A percentile compares a stretch with the other conserved stretches of the same genome.
Conservation (phyloP, 1,140 invertebrate species). For the Sweltsa coloradensis region DNA sequence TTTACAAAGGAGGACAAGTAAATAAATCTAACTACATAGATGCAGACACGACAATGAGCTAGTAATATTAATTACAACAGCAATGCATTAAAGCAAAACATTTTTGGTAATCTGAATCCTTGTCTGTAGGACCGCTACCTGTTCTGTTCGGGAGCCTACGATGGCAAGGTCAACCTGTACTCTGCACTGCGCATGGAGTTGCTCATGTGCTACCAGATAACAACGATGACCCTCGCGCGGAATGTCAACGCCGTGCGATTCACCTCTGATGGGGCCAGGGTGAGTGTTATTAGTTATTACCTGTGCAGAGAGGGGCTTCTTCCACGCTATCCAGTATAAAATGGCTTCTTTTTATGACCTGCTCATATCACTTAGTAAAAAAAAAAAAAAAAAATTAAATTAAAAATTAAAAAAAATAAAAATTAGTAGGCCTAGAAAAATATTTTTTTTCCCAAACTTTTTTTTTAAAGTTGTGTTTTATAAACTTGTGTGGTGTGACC, state of each 20-base stretch:
- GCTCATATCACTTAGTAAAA: too few species aligned
- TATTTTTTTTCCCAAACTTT: too few species aligned
- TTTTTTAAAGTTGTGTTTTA: not conserved
- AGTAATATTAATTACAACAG: not conserved
- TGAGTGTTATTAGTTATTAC: slow-evolving; percentile 23
- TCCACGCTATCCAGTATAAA: too few species aligned
- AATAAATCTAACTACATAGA: not conserved
- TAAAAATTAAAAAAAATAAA: too few species aligned
- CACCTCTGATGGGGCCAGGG: slow-evolving; percentile 34
- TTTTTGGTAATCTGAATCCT: slow-evolving; percentile 11
- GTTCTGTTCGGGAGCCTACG: slow-evolving; percentile 37
- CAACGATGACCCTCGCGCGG: slow-evolving; percentile 29
- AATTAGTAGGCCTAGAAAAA: not conserved
- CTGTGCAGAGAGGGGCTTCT: too few species aligned
- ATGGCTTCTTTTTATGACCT: too few species aligned
- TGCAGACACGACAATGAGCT: too few species aligned
- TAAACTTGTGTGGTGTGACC: not conserved
- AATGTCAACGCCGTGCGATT: slow-evolving; percentile 37
- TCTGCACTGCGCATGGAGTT: slow-evolving; percentile 32
- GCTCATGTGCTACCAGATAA: slow-evolving; percentile 33
- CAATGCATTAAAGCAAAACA: not conserved
- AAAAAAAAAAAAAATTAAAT: too few species aligned
- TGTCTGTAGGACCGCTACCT: slow-evolving; percentile 35
- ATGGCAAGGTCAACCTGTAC: slow-evolving; percentile 39
- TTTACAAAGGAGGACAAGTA: too few species aligned